phyloP scores from a whole-genome alignment of 2,888 invertebrate genomes.

The Ariolimax columbianus region DNA sequence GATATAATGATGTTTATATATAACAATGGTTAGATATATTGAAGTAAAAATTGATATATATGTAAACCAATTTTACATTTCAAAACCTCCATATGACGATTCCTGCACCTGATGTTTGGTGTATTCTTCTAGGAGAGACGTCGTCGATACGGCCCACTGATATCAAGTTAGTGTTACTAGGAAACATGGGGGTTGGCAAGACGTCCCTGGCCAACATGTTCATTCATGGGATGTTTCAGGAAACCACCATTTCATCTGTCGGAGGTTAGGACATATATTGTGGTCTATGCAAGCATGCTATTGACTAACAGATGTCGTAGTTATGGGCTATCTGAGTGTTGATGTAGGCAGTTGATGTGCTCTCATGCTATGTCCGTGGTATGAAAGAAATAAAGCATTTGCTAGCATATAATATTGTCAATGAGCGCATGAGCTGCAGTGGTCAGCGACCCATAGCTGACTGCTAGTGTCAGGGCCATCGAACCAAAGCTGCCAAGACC shows the following conservation, averaged over 20 bases:
- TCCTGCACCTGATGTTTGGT: neutral
- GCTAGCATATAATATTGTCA: too few species aligned
- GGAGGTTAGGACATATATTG: slow-evolving; percentile 13
- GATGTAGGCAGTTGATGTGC: neutral
- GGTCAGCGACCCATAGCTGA: too few species aligned
- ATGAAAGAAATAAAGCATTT: too few species aligned
- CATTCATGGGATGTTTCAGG: slow-evolving; percentile 7
- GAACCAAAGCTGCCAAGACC: too few species aligned
- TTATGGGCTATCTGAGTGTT: neutral
- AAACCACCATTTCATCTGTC: neutral
- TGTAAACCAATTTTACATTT: too few species aligned
- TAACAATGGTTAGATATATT: too few species aligned
- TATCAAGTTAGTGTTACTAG: slow-evolving; percentile 35
- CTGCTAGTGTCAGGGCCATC: too few species aligned
- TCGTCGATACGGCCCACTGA: neutral
- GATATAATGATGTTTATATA: too few species aligned
- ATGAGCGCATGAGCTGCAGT: too few species aligned
- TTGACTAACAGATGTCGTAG: too few species aligned
- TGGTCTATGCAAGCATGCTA: neutral
- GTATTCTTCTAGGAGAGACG: neutral
- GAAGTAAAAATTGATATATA: too few species aligned
- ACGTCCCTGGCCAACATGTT: slow-evolving; percentile 38
- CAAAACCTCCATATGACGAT: neutral
- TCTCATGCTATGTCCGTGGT: neutral
- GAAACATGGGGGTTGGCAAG: slow-evolving; percentile 33